Percentiles rank a stretch among this genome's conserved stretches.
phyloP scores from a whole-genome alignment of 1,140 invertebrate species.

The Eupeodes corollae region DNA sequence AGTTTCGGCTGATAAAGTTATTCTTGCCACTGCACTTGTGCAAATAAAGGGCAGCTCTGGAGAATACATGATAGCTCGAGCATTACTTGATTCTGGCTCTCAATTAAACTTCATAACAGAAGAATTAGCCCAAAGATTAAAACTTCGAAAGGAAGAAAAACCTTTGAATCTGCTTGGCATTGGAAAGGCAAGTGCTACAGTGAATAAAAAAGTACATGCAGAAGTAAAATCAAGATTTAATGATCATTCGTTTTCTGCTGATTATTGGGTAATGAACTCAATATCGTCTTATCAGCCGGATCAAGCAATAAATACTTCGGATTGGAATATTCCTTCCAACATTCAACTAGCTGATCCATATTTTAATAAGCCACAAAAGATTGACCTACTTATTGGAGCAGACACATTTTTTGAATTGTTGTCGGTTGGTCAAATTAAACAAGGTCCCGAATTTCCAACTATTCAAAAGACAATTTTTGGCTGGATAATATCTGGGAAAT shows the following conservation, averaged over 20 bases:
- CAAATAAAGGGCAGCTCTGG: background rate
- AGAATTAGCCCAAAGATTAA: conserved; percentile 1
- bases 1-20: background rate
- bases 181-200: background rate
- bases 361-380: conserved; percentile 14
- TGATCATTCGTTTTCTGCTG: background rate
- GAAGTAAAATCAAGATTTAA: conserved; percentile 1
- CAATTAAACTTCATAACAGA: conserved; percentile 5
- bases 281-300: conserved; percentile 4
- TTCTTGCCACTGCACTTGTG: conserved; percentile 2
- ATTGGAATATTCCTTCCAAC: conserved; percentile 11
- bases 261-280: conserved; percentile 1
- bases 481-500: conserved; percentile 10
- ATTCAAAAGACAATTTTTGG: no score
- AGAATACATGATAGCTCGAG: conserved; percentile 2
- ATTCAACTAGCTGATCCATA: conserved; percentile 17
- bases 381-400: conserved; percentile 21
- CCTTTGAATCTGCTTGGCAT: conserved; percentile 1
- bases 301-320: background rate
- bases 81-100: conserved; percentile 5
- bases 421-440: conserved; percentile 8
- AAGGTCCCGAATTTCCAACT: no score
- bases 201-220: background rate
- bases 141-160: background rate
- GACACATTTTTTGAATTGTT: conserved; percentile 21